Conservation (phyloP, 2,797 vertebrate genomes). For the Corythornis leucogaster region DNA sequence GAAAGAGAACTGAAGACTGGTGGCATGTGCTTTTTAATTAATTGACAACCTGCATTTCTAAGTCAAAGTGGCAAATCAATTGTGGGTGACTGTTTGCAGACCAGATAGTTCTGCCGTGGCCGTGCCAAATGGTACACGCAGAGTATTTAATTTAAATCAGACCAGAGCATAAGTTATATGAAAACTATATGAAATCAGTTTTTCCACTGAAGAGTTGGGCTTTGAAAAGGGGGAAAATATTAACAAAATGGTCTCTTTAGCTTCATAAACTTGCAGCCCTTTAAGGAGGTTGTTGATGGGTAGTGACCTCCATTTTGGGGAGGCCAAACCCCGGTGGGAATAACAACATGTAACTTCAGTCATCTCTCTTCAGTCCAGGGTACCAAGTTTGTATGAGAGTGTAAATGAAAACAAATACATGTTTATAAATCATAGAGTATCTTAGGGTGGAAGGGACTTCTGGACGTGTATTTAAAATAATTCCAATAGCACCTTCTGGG, state of each 20-base stretch:
- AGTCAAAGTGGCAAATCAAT: slow-evolving; percentile 60
- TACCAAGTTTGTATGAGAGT: neutral
- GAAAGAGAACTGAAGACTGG: slow-evolving; percentile 7
- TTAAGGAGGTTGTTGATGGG: neutral
- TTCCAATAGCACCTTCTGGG: neutral
- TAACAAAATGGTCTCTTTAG: neutral
- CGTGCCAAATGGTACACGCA: neutral
- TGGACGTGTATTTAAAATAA: neutral
- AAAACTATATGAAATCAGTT: neutral
- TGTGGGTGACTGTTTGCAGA: slow-evolving; percentile 53
- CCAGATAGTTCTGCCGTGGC: neutral
- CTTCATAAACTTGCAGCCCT: neutral
- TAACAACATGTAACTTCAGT: neutral
- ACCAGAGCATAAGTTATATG: neutral
- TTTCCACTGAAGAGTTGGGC: neutral
- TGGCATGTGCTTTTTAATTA: slow-evolving; percentile 40
- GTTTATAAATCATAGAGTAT: neutral
- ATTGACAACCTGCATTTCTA: slow-evolving; percentile 39
- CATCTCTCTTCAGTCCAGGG: neutral
- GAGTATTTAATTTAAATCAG: slow-evolving; percentile 28
- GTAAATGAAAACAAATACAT: neutral
- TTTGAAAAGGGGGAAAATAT: neutral
- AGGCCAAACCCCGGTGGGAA: neutral
- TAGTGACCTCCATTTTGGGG: neutral
- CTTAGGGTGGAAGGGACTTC: neutral